phyloP scores from a whole-genome alignment of 2,797 vertebrate species.

The Hippopotamyrus pictus region DNA sequence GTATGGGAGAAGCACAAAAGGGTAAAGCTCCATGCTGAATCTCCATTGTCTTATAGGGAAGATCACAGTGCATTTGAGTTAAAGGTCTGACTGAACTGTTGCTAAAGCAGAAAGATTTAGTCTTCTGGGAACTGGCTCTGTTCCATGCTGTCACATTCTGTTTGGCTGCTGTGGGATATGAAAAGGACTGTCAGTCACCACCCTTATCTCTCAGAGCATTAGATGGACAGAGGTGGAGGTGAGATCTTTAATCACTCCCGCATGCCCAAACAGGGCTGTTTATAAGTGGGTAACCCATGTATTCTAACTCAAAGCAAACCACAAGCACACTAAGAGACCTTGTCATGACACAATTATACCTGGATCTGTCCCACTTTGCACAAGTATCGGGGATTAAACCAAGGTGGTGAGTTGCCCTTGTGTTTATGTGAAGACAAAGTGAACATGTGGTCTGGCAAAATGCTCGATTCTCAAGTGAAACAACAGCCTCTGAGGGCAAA shows the following conservation, averaged over 20 bases:
- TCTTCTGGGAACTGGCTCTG: constrained; percentile 21
- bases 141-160: constrained; percentile 25
- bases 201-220: neutral
- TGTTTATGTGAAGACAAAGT: neutral
- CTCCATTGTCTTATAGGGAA: neutral
- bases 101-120: constrained; percentile 22
- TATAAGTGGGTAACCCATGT: neutral
- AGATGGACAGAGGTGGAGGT: neutral
- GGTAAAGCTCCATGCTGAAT: neutral
- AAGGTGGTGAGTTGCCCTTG: neutral
- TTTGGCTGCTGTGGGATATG: constrained; percentile 19
- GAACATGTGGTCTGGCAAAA: neutral
- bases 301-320: neutral
- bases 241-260: neutral
- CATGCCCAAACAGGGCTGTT: neutral
- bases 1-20: neutral
- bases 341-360: neutral
- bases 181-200: neutral
- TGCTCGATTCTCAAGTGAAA: neutral
- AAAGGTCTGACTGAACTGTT: constrained; percentile 16
- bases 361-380: neutral
- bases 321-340: neutral
- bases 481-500: neutral
- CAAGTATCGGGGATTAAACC: neutral
- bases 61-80: constrained; percentile 19